Percentiles rank a stretch among this genome's conserved stretches.
phyloP scores from a whole-genome alignment of 2,888 invertebrate species.

The Archips crataeganus region DNA sequence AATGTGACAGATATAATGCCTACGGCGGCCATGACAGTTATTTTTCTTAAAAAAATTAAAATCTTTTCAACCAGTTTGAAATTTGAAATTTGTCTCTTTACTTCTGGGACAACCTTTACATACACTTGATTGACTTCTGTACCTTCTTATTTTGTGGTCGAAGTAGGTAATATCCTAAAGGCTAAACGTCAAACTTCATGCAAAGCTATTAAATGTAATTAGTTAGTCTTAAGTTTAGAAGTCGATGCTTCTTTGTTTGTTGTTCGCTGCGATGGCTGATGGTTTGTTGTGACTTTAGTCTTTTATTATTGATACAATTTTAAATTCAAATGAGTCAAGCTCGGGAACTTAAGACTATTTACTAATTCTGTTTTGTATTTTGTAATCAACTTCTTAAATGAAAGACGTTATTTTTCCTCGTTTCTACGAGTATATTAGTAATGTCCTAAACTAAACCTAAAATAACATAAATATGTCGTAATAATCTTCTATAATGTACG shows the following conservation, averaged over 20 bases:
- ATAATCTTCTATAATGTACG: no score
- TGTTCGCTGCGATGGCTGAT: constrained; percentile 1
- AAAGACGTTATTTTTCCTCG: neutral
- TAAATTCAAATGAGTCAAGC: neutral
- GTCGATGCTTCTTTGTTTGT: constrained; percentile 25
- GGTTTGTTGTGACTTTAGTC: neutral
- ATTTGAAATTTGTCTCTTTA: no score
- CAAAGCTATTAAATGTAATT: constrained; percentile 31
- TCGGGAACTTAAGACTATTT: neutral
- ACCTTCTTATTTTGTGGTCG: no score
- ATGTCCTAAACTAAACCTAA: no score
- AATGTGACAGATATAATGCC: no score
- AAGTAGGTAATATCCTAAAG: constrained; percentile 3
- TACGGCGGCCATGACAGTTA: no score
- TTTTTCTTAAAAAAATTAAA: no score
- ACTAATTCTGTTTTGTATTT: neutral
- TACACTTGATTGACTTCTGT: no score
- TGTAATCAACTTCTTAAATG: neutral
- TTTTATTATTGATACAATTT: neutral
- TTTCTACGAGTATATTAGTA: neutral
- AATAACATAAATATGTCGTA: no score
- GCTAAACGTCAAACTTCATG: constrained; percentile 29
- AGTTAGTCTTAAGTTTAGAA: constrained; percentile 14
- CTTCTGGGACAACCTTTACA: no score
- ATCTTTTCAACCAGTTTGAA: no score